phyloP scores from a whole-genome alignment of 2,797 vertebrate species.

The Dryobates pubescens region DNA sequence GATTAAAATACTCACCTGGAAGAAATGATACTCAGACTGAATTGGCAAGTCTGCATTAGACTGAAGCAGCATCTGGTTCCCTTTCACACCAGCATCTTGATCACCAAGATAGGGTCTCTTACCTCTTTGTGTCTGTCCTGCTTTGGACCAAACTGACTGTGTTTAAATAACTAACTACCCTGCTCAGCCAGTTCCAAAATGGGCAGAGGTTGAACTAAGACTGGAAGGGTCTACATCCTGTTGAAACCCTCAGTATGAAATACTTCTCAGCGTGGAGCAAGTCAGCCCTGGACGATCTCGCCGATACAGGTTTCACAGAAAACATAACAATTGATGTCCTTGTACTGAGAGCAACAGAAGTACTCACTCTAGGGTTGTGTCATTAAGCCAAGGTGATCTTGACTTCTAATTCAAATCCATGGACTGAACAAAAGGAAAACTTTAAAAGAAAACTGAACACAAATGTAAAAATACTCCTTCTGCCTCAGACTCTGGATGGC shows the following conservation, averaged over 20 bases:
- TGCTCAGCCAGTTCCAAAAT: background rate
- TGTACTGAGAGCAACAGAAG: background rate
- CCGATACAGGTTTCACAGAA: background rate
- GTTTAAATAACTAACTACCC: background rate
- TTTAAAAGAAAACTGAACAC: background rate
- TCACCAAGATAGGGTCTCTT: background rate
- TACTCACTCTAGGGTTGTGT: background rate
- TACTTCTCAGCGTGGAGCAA: accelerated
- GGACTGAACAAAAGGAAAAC: background rate
- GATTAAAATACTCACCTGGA: background rate
- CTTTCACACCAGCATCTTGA: background rate
- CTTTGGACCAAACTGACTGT: background rate
- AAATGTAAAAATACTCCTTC: background rate
- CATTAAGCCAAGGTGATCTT: background rate
- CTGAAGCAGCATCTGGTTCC: background rate
- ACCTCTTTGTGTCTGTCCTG: background rate
- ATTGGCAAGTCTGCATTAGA: background rate
- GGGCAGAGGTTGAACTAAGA: background rate
- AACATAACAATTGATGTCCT: background rate
- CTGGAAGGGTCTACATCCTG: background rate
- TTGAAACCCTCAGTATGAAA: background rate
- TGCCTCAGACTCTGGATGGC: background rate
- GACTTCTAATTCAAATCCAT: background rate
- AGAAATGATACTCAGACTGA: background rate
- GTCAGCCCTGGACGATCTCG: background rate